These are phyloP conservation scores for Monopis laevigella DNA, from an alignment of 2,888 invertebrate genomes.

Conservation along the genomic window DNA sequence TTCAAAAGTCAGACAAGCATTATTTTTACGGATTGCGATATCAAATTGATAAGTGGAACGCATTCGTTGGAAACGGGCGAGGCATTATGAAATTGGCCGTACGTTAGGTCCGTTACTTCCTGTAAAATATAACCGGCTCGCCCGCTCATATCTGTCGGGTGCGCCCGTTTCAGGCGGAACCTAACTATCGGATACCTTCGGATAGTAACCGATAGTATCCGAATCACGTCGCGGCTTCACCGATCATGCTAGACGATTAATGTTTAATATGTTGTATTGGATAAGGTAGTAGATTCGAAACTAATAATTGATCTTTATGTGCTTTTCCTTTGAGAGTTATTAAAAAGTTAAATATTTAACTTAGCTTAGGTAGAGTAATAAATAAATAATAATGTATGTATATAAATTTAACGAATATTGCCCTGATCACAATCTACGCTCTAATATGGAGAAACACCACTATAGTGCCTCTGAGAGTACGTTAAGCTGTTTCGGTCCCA, in stretches of 20 bases:
- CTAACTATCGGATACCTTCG: constrained; percentile 5
- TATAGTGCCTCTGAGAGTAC: too few relatives aligned
- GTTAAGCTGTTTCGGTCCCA: too few relatives aligned
- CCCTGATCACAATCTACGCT: too few relatives aligned
- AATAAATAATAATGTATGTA: too few relatives aligned
- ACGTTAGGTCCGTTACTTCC: constrained; percentile 64
- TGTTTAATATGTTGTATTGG: too few relatives aligned
- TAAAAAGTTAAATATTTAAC: too few relatives aligned
- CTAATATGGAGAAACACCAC: too few relatives aligned
- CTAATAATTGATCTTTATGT: too few relatives aligned
- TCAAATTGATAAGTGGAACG: constrained; percentile 66
- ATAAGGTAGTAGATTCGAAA: too few relatives aligned
- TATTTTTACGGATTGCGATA: constrained; percentile 61
- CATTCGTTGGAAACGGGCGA: constrained; percentile 51
- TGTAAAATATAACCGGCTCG: constrained; percentile 63
- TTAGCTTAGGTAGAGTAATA: too few relatives aligned
- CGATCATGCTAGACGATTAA: constrained; percentile 13
- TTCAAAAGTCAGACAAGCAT: constrained; percentile 31
- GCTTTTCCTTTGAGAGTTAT: too few relatives aligned
- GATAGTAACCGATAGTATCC: constrained; percentile 24
- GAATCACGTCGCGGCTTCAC: constrained; percentile 36
- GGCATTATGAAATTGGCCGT: constrained; percentile 68
- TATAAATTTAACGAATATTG: too few relatives aligned
- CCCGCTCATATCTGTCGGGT: constrained; percentile 60
- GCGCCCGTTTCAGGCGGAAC: constrained; percentile 22